phyloP scores from a whole-genome alignment of 2,888 invertebrate genomes.

The Drosophila anomelani region DNA sequence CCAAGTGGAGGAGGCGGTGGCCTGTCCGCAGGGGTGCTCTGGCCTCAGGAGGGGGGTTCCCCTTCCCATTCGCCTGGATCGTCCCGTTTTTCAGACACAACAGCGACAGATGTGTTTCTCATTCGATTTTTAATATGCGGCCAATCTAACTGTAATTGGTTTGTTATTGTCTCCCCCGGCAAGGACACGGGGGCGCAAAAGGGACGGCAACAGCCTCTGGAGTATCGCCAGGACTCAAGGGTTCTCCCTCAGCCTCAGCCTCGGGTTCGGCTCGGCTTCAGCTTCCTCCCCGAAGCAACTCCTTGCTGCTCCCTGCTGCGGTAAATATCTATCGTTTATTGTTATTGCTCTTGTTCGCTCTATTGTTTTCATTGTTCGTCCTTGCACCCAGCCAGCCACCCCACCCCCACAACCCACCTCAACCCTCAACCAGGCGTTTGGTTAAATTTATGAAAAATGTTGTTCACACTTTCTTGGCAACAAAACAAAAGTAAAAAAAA shows the following conservation, averaged over 20 bases:
- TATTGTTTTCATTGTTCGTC: constrained; percentile 68
- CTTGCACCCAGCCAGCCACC: constrained; percentile 17
- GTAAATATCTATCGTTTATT: constrained; percentile 81
- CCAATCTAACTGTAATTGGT: constrained; percentile 85
- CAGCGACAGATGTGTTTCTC: constrained; percentile 85
- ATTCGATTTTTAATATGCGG: constrained; percentile 85
- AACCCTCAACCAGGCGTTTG: constrained; percentile 2
- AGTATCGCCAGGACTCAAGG: constrained; percentile 32
- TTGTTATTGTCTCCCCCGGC: constrained; percentile 78
- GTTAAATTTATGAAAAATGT: constrained; percentile 83
- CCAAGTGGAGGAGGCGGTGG: not conserved
- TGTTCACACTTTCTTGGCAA: constrained; percentile 79
- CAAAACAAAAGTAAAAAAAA: constrained; percentile 15
- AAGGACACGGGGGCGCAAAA: constrained; percentile 35
- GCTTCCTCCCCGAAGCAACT: not conserved
- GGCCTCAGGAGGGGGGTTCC: constrained; percentile 4
- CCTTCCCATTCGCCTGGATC: not conserved
- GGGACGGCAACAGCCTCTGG: constrained; percentile 56
- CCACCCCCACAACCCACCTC: not conserved
- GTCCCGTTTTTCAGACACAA: constrained; percentile 43
- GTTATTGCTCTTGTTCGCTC: constrained; percentile 72
- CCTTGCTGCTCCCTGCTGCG: constrained; percentile 68
- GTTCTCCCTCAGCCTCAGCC: constrained; percentile 6
- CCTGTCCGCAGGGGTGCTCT: constrained; percentile 2
- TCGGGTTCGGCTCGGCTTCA: not conserved